phyloP scores from a whole-genome alignment of 2,888 invertebrate genomes.

The Drosophila fulvimacula region DNA sequence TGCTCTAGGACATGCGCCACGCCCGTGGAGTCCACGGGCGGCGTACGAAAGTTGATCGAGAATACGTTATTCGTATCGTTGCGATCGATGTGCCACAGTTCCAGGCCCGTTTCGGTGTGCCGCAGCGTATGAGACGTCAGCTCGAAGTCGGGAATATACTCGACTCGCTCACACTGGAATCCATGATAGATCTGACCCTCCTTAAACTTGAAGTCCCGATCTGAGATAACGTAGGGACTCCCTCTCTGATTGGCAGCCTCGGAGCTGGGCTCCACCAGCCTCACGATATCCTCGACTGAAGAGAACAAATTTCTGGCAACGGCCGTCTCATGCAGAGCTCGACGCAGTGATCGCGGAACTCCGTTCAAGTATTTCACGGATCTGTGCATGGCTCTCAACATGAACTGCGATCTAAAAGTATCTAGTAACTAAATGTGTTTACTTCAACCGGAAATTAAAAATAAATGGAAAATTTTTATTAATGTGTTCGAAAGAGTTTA shows the following conservation, averaged over 20 bases:
- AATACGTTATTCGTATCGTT: constrained; percentile 96
- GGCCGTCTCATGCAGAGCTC: background rate
- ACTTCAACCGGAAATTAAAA: background rate
- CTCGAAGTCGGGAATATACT: constrained; percentile 91
- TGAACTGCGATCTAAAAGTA: background rate
- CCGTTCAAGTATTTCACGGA: constrained; percentile 6
- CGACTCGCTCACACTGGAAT: constrained; percentile 89
- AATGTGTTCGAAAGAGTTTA: background rate
- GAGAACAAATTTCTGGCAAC: background rate
- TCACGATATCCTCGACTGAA: background rate
- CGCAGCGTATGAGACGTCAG: constrained; percentile 90
- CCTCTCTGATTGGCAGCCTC: background rate
- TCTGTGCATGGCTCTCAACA: constrained; percentile 1
- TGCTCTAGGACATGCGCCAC: constrained; percentile 97
- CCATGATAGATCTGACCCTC: constrained; percentile 86
- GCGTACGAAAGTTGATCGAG: constrained; percentile 95
- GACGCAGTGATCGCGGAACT: background rate
- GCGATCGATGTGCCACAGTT: constrained; percentile 94
- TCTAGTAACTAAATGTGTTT: background rate
- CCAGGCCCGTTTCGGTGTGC: constrained; percentile 92
- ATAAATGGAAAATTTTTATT: background rate
- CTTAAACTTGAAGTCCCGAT: constrained; percentile 59
- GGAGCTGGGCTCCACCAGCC: background rate
- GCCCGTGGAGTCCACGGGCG: constrained; percentile 94
- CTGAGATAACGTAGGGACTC: constrained; percentile 26